Conservation (phyloP, 2,797 vertebrate genomes). For the Prionace glauca region DNA sequence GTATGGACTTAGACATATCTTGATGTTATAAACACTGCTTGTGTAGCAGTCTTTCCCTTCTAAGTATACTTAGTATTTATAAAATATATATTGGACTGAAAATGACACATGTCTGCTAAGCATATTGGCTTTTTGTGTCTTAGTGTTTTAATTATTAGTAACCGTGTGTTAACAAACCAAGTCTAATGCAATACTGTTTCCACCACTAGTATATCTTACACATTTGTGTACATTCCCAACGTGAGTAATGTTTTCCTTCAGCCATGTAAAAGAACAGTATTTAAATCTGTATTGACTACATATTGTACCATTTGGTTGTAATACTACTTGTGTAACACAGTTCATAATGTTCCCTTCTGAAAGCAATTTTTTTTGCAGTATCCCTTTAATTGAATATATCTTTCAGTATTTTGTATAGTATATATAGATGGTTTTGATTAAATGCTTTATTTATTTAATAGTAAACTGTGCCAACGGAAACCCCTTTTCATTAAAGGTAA, state of each 20-base stretch:
- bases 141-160: slow-evolving; percentile 36
- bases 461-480: slow-evolving; percentile 70
- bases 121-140: slow-evolving; percentile 30
- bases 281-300: slow-evolving; percentile 51
- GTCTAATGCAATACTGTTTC: slow-evolving; percentile 22
- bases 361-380: slow-evolving; percentile 43
- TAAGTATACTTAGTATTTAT: slow-evolving; percentile 52
- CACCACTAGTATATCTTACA: slow-evolving; percentile 40
- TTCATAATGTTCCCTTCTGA: slow-evolving; percentile 44
- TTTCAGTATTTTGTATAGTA: slow-evolving; percentile 63
- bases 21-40: slow-evolving; percentile 52
- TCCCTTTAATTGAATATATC: slow-evolving; percentile 45
- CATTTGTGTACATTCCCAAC: slow-evolving; percentile 49
- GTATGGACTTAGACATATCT: slow-evolving; percentile 54
- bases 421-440: slow-evolving; percentile 70
- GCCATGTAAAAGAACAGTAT: slow-evolving; percentile 48
- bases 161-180: slow-evolving; percentile 27
- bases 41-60: slow-evolving; percentile 51
- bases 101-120: slow-evolving; percentile 24
- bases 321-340: slow-evolving; percentile 50
- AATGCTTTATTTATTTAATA: slow-evolving; percentile 77
- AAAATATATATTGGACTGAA: slow-evolving; percentile 38
- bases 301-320: slow-evolving; percentile 51
- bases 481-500: slow-evolving; percentile 70
- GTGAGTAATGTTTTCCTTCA: slow-evolving; percentile 43